These are phyloP conservation scores for Thaumatotibia leucotreta DNA, from an alignment of 1,140 invertebrate species.

Conservation along the genomic window DNA sequence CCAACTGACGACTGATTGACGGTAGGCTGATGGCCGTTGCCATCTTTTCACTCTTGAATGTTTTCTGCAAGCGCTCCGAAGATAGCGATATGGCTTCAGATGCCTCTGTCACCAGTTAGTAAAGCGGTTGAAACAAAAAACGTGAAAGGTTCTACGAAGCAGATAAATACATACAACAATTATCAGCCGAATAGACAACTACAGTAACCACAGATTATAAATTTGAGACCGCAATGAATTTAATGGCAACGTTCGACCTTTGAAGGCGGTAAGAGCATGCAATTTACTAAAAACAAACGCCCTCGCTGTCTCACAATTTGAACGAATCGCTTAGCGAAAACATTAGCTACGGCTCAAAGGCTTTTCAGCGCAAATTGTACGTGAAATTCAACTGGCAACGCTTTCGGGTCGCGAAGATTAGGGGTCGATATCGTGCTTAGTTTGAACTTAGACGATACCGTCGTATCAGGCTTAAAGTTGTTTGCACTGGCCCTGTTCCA, in stretches of 20 bases:
- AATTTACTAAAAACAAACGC: slow-evolving; percentile 62
- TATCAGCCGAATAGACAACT: not conserved
- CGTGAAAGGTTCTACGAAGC: too few species aligned
- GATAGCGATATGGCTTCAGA: too few species aligned
- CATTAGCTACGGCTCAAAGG: slow-evolving; percentile 66
- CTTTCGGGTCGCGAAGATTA: slow-evolving; percentile 30
- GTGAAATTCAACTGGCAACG: slow-evolving; percentile 14
- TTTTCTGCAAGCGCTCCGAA: too few species aligned
- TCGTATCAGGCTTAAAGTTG: not conserved
- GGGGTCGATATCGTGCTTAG: slow-evolving; percentile 24
- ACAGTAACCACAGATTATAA: slow-evolving; percentile 8
- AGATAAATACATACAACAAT: too few species aligned
- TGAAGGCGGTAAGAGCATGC: slow-evolving; percentile 25
- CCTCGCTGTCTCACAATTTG: slow-evolving; percentile 49
- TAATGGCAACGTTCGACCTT: slow-evolving; percentile 20
- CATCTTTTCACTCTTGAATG: too few species aligned
- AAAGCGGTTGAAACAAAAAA: too few species aligned
- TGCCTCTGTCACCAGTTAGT: too few species aligned
- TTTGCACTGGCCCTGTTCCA: not conserved
- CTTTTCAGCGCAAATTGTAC: slow-evolving; percentile 46
- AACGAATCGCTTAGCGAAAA: slow-evolving; percentile 69
- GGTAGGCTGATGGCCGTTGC: too few species aligned
- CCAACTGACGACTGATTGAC: too few species aligned
- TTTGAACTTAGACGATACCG: slow-evolving; percentile 20
- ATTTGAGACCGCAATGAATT: slow-evolving; percentile 31